Evolutionary conservation across 1,140 invertebrate genomes (phyloP).

Genomic region (Drosophila santomea): DNA sequence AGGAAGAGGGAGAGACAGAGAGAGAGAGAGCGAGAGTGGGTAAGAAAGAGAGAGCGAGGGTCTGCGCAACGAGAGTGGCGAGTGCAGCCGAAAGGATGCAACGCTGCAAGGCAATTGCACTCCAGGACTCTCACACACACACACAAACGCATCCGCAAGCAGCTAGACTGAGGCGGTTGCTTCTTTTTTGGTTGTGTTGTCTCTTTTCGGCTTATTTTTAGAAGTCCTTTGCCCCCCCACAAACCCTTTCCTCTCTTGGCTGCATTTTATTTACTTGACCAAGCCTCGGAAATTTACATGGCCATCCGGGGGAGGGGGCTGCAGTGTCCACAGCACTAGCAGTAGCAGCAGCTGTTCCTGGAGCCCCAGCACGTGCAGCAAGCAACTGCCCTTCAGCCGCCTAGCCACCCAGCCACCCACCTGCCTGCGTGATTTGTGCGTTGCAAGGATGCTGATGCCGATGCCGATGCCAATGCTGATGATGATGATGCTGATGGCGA

Average conservation of each 20-base stretch:
- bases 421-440: constrained; percentile 59
- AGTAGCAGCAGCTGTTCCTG: constrained; percentile 72
- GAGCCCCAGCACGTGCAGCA: constrained; percentile 79
- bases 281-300: constrained; percentile 72
- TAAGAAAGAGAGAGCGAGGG: constrained; percentile 20
- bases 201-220: constrained; percentile 83
- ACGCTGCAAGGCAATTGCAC: constrained; percentile 74
- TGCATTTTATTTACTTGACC: constrained; percentile 75
- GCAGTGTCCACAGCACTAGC: constrained; percentile 20
- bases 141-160: background rate
- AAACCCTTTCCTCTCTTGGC: background rate
- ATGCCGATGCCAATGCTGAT: constrained; percentile 11
- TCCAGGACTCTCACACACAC: constrained; percentile 45
- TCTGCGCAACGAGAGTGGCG: constrained; percentile 52
- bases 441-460: constrained; percentile 39
- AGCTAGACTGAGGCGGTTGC: constrained; percentile 69
- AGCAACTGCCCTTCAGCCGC: constrained; percentile 67
- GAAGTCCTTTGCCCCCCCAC: constrained; percentile 52
- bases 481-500: constrained; percentile 4
- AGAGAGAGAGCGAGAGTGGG: constrained; percentile 11
- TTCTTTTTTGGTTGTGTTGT: constrained; percentile 79
- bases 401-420: constrained; percentile 10
- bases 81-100: constrained; percentile 70
- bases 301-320: constrained; percentile 4
- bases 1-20: background rate